phyloP scores from a whole-genome alignment of 2,888 invertebrate genomes.

The Caenorhabditis parvicauda region DNA sequence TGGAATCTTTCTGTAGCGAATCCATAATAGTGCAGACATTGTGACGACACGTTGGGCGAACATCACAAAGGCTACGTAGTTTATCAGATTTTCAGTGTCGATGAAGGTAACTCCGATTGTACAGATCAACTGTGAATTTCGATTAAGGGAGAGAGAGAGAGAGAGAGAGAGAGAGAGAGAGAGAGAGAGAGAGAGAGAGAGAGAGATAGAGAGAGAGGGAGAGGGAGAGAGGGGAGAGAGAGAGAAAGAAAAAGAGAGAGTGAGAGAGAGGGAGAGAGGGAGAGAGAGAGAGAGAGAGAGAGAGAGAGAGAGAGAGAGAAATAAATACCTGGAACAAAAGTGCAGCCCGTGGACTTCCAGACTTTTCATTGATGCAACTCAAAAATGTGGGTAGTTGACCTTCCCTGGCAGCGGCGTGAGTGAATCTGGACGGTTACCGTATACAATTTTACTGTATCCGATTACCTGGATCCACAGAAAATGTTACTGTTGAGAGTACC shows the following conservation, averaged over 20 bases:
- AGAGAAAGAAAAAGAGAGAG: no score
- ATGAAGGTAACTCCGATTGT: slow-evolving; percentile 38
- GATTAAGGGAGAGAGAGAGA: no score
- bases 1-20: slow-evolving; percentile 33
- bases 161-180: no score
- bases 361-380: slow-evolving; percentile 31
- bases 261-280: no score
- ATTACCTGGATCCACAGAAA: slow-evolving; percentile 44
- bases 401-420: slow-evolving; percentile 44
- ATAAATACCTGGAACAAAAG: slow-evolving; percentile 40
- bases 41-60: slow-evolving; percentile 41
- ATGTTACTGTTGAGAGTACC: slow-evolving; percentile 51
- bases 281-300: no score
- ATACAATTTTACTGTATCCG: background rate
- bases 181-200: no score
- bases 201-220: no score
- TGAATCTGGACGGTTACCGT: slow-evolving; percentile 31
- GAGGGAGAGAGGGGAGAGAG: no score
- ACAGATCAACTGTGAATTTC: slow-evolving; percentile 20
- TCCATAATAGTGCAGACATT: slow-evolving; percentile 40
- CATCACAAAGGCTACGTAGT: slow-evolving; percentile 51
- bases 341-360: slow-evolving; percentile 41
- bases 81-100: slow-evolving; percentile 40
- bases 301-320: no score
- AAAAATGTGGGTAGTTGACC: slow-evolving; percentile 44